Percentiles rank a stretch among this genome's conserved stretches.
Conservation (phyloP, 1,140 invertebrate genomes). For the Drosophila eugracilis region DNA sequence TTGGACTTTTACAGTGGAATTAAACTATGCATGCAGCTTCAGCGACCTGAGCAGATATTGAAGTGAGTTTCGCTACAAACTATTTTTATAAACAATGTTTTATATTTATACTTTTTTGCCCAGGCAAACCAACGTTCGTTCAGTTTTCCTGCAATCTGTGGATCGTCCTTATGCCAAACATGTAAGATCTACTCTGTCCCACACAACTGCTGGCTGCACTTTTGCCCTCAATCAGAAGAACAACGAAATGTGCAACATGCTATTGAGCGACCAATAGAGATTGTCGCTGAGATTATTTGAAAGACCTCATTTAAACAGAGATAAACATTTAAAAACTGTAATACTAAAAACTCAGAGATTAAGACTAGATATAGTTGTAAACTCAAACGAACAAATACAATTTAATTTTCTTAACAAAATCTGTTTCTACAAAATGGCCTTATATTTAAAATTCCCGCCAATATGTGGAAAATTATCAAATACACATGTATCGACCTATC, state of each 20-base stretch:
- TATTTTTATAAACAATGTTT: background rate
- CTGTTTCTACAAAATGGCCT: too few relatives aligned
- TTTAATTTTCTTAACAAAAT: constrained; percentile 35
- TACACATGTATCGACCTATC: background rate
- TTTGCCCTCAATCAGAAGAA: constrained; percentile 92
- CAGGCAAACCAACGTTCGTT: constrained; percentile 56
- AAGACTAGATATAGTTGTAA: constrained; percentile 64
- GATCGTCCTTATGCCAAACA: constrained; percentile 57
- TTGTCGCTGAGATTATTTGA: background rate
- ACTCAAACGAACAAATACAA: constrained; percentile 34
- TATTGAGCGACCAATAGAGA: constrained; percentile 33
- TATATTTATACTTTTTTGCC: background rate
- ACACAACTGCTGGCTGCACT: constrained; percentile 88
- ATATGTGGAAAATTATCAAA: background rate
- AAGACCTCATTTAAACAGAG: constrained; percentile 12
- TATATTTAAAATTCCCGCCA: background rate
- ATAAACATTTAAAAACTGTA: constrained; percentile 15
- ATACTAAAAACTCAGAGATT: constrained; percentile 52
- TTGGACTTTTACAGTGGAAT: constrained; percentile 92
- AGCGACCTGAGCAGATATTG: constrained; percentile 88
- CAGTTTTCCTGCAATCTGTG: constrained; percentile 54
- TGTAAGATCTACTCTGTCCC: constrained; percentile 39
- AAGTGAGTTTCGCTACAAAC: constrained; percentile 85
- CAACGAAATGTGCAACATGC: constrained; percentile 90
- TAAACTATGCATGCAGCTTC: constrained; percentile 92